A percentile compares a stretch with the other conserved stretches of the same genome.
These are phyloP conservation scores for Timema podura DNA, from an alignment of 2,888 invertebrate genomes.

Conservation along the genomic window DNA sequence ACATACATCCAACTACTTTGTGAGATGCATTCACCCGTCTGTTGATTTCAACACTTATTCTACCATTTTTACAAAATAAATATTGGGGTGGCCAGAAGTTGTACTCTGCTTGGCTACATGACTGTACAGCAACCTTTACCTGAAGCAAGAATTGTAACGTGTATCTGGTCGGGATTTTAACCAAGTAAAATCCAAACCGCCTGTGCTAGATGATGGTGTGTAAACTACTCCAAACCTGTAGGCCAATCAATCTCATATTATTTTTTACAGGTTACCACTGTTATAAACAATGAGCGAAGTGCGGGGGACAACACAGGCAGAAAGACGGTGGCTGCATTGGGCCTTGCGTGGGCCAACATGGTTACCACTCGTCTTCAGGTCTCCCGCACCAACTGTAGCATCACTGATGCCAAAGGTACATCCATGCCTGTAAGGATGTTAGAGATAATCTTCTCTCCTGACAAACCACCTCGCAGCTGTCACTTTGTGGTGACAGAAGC, in stretches of 20 bases:
- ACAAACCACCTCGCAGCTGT: conserved; percentile 48
- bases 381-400: conserved; percentile 38
- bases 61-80: no score
- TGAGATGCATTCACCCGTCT: no score
- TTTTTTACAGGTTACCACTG: conserved; percentile 33
- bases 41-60: no score
- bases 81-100: no score
- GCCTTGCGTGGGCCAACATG: conserved; percentile 62
- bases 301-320: conserved; percentile 22
- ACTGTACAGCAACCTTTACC: no score
- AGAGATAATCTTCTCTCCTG: conserved; percentile 56
- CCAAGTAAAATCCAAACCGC: not conserved
- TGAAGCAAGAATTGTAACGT: no score
- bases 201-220: not conserved
- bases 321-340: conserved; percentile 54
- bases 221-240: not conserved
- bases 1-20: no score
- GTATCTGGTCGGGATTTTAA: no score
- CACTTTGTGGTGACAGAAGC: conserved; percentile 50
- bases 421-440: conserved; percentile 43
- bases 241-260: not conserved
- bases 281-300: conserved; percentile 22
- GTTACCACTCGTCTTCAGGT: conserved; percentile 57
- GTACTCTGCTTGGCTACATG: no score
- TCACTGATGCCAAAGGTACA: conserved; percentile 27